These are phyloP conservation scores for Pediacus dermestoides DNA, from an alignment of 2,888 invertebrate genomes.

Conservation along the genomic window DNA sequence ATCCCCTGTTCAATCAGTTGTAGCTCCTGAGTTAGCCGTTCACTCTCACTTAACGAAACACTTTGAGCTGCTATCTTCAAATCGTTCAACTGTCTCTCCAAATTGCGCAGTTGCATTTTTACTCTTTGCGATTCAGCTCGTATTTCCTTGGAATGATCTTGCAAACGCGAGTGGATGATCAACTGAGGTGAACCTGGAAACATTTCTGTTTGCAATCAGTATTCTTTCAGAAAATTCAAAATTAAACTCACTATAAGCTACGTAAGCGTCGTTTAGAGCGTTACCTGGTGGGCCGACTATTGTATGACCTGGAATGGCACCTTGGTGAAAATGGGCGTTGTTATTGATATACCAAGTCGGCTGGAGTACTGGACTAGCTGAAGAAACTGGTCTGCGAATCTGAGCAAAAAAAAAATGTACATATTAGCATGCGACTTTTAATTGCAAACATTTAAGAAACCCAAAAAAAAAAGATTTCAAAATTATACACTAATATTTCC, in stretches of 20 bases:
- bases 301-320: conserved; percentile 37
- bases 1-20: conserved; percentile 61
- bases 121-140: conserved; percentile 58
- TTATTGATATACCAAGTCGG: conserved; percentile 51
- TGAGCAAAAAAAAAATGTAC: conserved; percentile 21
- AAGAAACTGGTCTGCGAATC: conserved; percentile 51
- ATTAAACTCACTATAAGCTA: conserved; percentile 45
- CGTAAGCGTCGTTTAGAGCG: conserved; percentile 51
- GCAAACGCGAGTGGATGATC: conserved; percentile 43
- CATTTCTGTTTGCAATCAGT: conserved; percentile 6
- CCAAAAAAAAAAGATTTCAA: neutral
- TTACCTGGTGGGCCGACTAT: conserved; percentile 37
- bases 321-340: conserved; percentile 40
- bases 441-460: neutral
- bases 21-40: conserved; percentile 58
- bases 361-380: conserved; percentile 46
- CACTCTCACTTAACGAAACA: conserved; percentile 54
- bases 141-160: conserved; percentile 49
- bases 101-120: conserved; percentile 57
- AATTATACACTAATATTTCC: too few species aligned
- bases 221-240: neutral
- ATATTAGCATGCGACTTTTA: too few species aligned
- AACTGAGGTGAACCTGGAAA: conserved; percentile 41
- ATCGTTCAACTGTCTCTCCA: conserved; percentile 61
- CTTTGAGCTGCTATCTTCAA: conserved; percentile 55